Conservation (phyloP, 2,113 vertebrate genomes). For the Dolichallabes microphthalmus region DNA sequence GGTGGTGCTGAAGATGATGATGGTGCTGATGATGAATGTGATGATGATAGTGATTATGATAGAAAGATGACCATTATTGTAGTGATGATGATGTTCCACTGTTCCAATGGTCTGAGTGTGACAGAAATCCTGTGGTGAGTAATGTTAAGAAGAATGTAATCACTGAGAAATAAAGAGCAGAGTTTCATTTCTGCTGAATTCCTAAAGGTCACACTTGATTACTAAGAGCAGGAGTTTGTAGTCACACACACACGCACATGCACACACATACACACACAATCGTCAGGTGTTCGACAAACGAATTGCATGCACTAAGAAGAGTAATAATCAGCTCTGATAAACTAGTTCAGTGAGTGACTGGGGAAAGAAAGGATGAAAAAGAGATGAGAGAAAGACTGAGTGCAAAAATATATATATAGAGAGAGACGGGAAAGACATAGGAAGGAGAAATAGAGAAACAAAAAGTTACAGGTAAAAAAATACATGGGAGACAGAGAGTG, state of each 20-base stretch:
- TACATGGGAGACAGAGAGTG: background rate
- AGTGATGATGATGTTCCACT: background rate
- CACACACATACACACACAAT: conserved; percentile 9
- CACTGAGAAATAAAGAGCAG: background rate
- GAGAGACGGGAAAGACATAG: background rate
- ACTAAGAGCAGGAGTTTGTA: conserved; percentile 3
- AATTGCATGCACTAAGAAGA: background rate
- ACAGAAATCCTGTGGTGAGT: background rate
- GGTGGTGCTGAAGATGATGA: background rate
- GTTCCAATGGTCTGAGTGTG: background rate
- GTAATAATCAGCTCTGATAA: background rate
- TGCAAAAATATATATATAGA: too few species aligned
- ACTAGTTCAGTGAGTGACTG: background rate
- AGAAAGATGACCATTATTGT: background rate
- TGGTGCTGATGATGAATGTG: background rate
- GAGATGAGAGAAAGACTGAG: background rate
- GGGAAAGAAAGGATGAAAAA: background rate
- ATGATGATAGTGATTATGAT: background rate
- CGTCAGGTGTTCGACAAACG: background rate
- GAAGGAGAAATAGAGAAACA: background rate
- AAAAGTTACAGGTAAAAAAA: background rate
- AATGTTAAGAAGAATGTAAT: background rate
- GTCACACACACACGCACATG: background rate
- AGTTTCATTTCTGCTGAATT: conserved; percentile 13
- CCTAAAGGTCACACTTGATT: conserved; percentile 24